A percentile compares a stretch with the other conserved stretches of the same genome.
phyloP scores from a whole-genome alignment of 2,888 invertebrate species.

The Mythimna loreyi region DNA sequence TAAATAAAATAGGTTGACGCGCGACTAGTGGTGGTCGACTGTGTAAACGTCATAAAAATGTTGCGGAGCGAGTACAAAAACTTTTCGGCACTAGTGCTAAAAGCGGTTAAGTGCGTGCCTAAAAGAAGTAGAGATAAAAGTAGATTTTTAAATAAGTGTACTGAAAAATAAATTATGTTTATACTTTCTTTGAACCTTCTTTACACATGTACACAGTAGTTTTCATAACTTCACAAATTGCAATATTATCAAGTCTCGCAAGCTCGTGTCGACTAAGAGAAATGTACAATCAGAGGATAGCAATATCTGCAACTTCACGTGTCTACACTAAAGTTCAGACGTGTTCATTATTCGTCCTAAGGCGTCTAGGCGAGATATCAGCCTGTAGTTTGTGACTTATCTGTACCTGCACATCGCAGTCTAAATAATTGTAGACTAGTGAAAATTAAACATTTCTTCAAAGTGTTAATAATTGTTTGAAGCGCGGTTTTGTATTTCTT shows the following conservation, averaged over 20 bases:
- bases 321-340: constrained; percentile 17
- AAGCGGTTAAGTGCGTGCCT: too few species aligned
- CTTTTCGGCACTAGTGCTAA: too few species aligned
- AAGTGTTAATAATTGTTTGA: constrained; percentile 2
- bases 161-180: too few species aligned
- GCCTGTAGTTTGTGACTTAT: constrained; percentile 8
- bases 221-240: neutral
- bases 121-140: too few species aligned
- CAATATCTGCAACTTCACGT: constrained; percentile 33
- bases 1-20: too few species aligned
- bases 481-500: too few species aligned
- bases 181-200: neutral
- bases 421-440: constrained; percentile 1
- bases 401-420: constrained; percentile 14
- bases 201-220: too few species aligned
- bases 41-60: too few species aligned
- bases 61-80: too few species aligned
- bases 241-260: constrained; percentile 3
- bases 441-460: constrained; percentile 8
- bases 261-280: constrained; percentile 13
- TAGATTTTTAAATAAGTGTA: too few species aligned
- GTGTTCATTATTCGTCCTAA: constrained; percentile 27
- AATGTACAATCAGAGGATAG: constrained; percentile 19
- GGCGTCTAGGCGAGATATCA: neutral
- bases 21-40: too few species aligned